phyloP scores from a whole-genome alignment of 2,797 vertebrate species.

The Microhierax caerulescens region DNA sequence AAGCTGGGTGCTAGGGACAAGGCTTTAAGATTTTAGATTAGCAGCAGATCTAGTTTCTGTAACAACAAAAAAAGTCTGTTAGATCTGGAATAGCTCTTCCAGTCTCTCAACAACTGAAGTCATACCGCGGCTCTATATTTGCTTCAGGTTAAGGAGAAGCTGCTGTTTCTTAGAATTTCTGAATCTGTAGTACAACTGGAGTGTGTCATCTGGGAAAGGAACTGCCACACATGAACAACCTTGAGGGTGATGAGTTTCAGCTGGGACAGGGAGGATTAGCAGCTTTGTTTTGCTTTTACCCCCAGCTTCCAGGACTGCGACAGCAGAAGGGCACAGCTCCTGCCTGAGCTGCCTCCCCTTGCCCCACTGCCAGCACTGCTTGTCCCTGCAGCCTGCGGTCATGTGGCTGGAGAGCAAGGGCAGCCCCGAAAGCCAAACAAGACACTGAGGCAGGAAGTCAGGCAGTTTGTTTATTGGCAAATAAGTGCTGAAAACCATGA shows the following conservation, averaged over 20 bases:
- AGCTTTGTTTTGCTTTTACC: not conserved
- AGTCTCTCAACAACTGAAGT: not conserved
- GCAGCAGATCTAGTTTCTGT: conserved; percentile 45
- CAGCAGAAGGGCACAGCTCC: not conserved
- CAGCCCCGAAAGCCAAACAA: not conserved
- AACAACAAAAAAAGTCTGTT: conserved; percentile 5
- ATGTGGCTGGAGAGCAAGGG: not conserved
- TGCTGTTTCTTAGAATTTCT: not conserved
- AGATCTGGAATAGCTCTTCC: not conserved
- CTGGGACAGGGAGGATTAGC: not conserved
- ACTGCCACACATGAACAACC: not conserved
- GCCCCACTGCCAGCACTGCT: not conserved
- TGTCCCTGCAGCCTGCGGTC: not conserved
- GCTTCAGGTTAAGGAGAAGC: conserved; percentile 11
- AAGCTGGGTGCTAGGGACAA: not conserved
- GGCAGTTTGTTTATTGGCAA: conserved; percentile 68
- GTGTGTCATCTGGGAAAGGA: not conserved
- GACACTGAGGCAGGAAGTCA: conserved; percentile 14
- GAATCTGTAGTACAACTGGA: not conserved
- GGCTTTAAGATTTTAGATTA: not conserved
- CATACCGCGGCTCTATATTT: not conserved
- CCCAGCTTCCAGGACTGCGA: not conserved
- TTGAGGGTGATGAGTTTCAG: not conserved
- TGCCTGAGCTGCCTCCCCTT: not conserved
- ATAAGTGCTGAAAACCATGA: conserved; percentile 54